These are phyloP conservation scores for Saccopteryx bilineata DNA, from an alignment of 2,113 vertebrate genomes.

Conservation along the genomic window DNA sequence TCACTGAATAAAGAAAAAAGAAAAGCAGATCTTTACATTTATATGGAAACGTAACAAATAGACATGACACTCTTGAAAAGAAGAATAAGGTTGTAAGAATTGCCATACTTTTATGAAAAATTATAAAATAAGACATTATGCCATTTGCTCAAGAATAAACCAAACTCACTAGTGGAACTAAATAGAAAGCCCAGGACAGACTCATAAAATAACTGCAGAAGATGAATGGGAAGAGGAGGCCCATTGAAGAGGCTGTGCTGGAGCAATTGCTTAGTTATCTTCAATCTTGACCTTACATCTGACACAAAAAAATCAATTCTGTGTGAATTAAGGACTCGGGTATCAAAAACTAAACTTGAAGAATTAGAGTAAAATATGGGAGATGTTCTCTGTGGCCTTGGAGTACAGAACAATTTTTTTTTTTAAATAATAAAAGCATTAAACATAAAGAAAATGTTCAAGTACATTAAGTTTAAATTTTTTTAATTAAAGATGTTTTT, in stretches of 20 bases:
- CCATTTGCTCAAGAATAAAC: not conserved
- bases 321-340: not conserved
- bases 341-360: slow-evolving; percentile 18
- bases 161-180: not conserved
- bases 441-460: not conserved
- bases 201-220: not conserved
- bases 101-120: slow-evolving; percentile 8
- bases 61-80: not conserved
- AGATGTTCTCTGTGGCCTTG: not conserved
- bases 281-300: not conserved
- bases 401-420: not conserved
- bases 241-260: not conserved
- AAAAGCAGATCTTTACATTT: slow-evolving; percentile 35
- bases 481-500: not conserved
- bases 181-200: not conserved
- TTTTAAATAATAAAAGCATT: not conserved
- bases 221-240: not conserved
- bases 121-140: not conserved
- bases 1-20: no score
- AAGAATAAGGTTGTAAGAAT: not conserved
- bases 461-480: not conserved
- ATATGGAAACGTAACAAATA: not conserved
- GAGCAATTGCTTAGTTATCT: not conserved
- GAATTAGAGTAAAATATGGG: slow-evolving; percentile 11
- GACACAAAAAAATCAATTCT: slow-evolving; percentile 8